Base-by-base conservation (phyloP, 2,797 vertebrate genomes). In the Propithecus perrieri region DNA sequence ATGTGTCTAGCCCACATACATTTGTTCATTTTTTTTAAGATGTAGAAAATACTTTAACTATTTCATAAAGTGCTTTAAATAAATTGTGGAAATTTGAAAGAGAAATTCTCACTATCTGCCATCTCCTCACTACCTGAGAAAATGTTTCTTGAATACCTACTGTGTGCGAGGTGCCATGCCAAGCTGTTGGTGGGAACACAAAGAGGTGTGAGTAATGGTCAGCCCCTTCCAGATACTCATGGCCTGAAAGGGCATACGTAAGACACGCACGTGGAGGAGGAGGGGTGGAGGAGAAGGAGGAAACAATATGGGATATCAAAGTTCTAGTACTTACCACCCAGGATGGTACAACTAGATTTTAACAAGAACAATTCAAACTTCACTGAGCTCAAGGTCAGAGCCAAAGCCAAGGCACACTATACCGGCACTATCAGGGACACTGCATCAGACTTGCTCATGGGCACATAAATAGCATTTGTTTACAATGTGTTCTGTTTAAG, bases 1-100 rank as follows among this genome's bases (percentile, higher is more conserved):
- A 53, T 61, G 61, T 86, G 92, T 96, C 87, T 84, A 85, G 69
- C 55, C 80, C 91, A 71, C 88, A 46, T 88, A 92, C n/a, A 72
- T 91, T 65, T 91, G 33, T 26, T 78, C 71, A 41, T 72, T 38
- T 92, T 74, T 61, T 30, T 65, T n/a, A 85, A 91, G 43, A 75
- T 57, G 28, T 28, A 84, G n/a, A 92, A 91, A 97, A 89, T 75
- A 63, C 18, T n/a, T 94, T 78, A 48, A 85, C 76, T 55, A 28
- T 95, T 96, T 95, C 65, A 59, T 72, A 91, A 87, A 72, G 24
- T 88, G 22, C 26, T 48, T 61, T 43, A 67, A 50, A 90, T 55
- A 46, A 91, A 61, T 13, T 30, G 5, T 17, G 46, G 65, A 17
- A 63, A 12, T 65, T 76, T 35, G 41, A n/a, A 78, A 72, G 78